Conservation (phyloP, 2,888 invertebrate genomes). For the Tinea pellionella region DNA sequence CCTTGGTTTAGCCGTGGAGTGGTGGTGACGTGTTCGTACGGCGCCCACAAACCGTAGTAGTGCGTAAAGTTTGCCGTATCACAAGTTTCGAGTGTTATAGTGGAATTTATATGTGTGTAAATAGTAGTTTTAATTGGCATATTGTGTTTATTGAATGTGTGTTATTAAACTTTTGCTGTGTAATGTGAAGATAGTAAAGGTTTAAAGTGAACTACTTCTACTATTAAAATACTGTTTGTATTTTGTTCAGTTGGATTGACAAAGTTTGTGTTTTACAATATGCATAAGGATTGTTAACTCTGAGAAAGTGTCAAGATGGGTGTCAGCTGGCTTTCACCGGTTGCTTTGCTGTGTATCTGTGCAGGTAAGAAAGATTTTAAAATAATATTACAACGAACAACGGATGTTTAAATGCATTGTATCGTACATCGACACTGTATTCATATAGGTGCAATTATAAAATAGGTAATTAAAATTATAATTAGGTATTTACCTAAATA, state of each 20-base stretch:
- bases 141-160: background rate
- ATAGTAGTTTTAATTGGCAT: background rate
- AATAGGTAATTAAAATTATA: background rate
- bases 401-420: background rate
- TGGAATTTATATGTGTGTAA: background rate
- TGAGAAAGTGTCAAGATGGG: slow-evolving; percentile 46
- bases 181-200: background rate
- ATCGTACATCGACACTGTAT: background rate
- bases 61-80: background rate
- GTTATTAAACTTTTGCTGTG: background rate
- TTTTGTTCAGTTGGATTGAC: slow-evolving; percentile 37
- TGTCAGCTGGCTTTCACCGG: slow-evolving; percentile 58
- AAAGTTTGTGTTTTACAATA: slow-evolving; percentile 28
- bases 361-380: slow-evolving; percentile 46
- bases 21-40: no score
- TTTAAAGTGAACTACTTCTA: background rate
- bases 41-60: no score
- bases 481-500: no score
- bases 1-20: no score
- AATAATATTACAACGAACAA: slow-evolving; percentile 31
- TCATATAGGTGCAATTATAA: background rate
- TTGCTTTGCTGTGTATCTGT: slow-evolving; percentile 58
- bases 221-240: background rate
- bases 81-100: background rate
- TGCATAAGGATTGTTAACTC: slow-evolving; percentile 12